Evolutionary conservation across 2,113 vertebrate species (phyloP), one percentile per base, ranked within the genome.

Genomic region (Cettia cetti): DNA sequence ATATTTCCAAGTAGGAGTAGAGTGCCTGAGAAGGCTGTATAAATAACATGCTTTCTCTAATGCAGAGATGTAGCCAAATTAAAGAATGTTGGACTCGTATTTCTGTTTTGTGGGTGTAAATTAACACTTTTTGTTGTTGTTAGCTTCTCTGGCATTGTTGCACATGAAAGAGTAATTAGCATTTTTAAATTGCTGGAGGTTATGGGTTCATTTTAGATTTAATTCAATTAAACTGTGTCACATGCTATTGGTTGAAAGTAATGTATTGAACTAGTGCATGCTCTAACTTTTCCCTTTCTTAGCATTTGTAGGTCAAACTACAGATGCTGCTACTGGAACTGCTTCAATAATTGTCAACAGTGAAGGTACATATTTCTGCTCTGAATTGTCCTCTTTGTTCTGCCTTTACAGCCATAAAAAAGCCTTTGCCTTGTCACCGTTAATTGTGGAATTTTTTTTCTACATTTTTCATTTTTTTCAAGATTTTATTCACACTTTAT

Each of bases 331-430:
- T 59, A 99, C 99, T 79, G 99, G 99, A 97, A 96, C 98, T 60
- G 99, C 99, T 95, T 99, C 99, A 95, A 99, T 99, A 96, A 98
- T 98, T 87, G 99, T 99, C 84, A 98, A 99, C 88, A 96, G 98
- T 75, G 98, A 99, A 99, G 99, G 99, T 99, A 98, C 95, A 56
- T 83, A 93, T 93, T 96, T 82, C 31, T 89, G 11, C 79, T 74
- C 37, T 64, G 37, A 78, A 82, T 71, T 81, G 47, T 89, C 65
- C 61, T 89, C 89, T 91, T 77, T 52, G 53, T 85, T 84, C 89
- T 69, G 35, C 92, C 40, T 71, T 94, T 95, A n/a, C 75, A 95
- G 35, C 90, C 82, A 31, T 59, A 42, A 78, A 92, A 86, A n/a
- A 92, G 94, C 54, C 57, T 90, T 91, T 79, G 35, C 49, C 57